These are phyloP conservation scores for Typhlomys cinereus DNA, from an alignment of 2,113 vertebrate genomes.

Conservation along the genomic window DNA sequence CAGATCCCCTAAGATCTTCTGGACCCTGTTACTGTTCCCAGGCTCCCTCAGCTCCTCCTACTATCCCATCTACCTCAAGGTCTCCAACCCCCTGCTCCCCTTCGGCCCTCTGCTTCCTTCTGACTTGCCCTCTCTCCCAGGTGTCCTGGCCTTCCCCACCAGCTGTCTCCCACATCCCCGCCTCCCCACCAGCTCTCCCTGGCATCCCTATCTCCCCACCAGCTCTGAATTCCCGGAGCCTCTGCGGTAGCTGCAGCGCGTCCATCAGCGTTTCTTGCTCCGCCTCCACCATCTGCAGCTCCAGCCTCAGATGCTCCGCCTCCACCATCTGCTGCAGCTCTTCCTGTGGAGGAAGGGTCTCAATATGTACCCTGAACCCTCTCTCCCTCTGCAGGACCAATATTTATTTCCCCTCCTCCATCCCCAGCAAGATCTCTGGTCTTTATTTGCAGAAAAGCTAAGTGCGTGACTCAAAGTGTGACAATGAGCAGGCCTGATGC, in stretches of 20 bases:
- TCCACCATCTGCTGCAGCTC: constrained; percentile 91
- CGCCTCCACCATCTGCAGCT: constrained; percentile 95
- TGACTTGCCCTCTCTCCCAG: no score
- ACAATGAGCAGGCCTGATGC: neutral
- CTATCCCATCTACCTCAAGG: neutral
- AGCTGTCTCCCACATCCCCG: neutral
- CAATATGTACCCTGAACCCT: neutral
- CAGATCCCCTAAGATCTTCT: no score
- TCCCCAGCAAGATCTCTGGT: neutral
- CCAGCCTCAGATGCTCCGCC: constrained; percentile 88
- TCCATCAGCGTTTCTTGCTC: constrained; percentile 95
- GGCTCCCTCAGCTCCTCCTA: neutral
- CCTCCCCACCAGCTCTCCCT: neutral
- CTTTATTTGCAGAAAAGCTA: neutral
- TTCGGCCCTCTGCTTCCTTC: no score
- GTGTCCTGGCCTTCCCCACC: no score
- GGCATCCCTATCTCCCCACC: constrained; percentile 87
- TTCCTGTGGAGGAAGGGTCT: neutral
- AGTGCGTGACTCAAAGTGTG: neutral
- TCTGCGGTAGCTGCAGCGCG: constrained; percentile 92
- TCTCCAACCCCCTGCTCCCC: no score
- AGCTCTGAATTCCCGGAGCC: constrained; percentile 91
- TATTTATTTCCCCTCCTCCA: no score
- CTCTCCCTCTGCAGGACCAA: rapidly evolving
- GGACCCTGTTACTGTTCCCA: neutral